A percentile compares a stretch with the other conserved stretches of the same genome.
Conservation (phyloP, 1,140 invertebrate genomes). For the Popillia japonica region DNA sequence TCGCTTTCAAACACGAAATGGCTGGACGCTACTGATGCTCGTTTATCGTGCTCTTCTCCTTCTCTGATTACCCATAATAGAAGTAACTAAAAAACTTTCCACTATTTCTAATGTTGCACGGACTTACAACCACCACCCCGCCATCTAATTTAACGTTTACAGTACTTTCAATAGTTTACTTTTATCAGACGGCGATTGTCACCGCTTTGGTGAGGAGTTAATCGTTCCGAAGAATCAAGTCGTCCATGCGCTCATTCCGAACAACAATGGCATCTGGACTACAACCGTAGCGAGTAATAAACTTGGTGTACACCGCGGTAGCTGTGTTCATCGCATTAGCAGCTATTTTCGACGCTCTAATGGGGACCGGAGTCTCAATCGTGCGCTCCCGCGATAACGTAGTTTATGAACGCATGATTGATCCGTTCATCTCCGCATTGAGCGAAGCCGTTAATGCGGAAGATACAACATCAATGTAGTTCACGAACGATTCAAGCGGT, state of each 20-base stretch:
- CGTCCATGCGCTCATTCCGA: neutral
- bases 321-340: neutral
- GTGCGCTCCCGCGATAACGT: slow-evolving; percentile 5
- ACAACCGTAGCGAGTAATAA: neutral
- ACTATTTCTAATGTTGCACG: too few species aligned
- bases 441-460: slow-evolving; percentile 15
- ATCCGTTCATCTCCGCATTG: slow-evolving; percentile 11
- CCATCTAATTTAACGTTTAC: too few species aligned
- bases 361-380: neutral
- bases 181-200: neutral
- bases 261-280: slow-evolving; percentile 12
- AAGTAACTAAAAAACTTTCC: too few species aligned
- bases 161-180: too few species aligned
- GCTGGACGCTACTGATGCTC: too few species aligned
- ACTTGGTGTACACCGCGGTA: neutral
- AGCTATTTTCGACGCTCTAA: neutral
- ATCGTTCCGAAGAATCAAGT: neutral
- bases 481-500: neutral
- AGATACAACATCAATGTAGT: slow-evolving; percentile 22
- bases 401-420: slow-evolving; percentile 27
- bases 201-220: neutral
- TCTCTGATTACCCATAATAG: too few species aligned
- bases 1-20: too few species aligned
- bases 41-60: too few species aligned
- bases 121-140: too few species aligned